phyloP scores from a whole-genome alignment of 1,140 invertebrate genomes.

The Papilio polytes region DNA sequence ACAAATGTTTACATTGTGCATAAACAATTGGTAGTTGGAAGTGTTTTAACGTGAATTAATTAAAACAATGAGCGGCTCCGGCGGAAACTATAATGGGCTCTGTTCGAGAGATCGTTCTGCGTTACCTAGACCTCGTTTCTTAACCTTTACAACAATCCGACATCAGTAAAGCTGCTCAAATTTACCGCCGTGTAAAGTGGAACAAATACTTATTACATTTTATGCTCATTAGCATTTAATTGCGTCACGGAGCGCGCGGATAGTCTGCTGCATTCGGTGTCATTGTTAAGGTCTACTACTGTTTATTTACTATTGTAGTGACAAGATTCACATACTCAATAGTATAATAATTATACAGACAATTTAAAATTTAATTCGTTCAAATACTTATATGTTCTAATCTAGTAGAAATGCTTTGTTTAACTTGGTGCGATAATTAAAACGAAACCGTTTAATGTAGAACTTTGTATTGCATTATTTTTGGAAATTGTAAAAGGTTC shows the following conservation, averaged over 20 bases:
- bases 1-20: slow-evolving; percentile 15
- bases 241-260: slow-evolving; percentile 26
- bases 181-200: slow-evolving; percentile 59
- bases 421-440: neutral
- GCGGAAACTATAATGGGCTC: slow-evolving; percentile 38
- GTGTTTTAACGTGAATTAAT: slow-evolving; percentile 46
- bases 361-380: slow-evolving; percentile 4
- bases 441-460: neutral
- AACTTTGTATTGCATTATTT: neutral
- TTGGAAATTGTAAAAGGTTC: no score
- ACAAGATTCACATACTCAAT: neutral
- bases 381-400: neutral
- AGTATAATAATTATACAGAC: neutral
- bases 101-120: slow-evolving; percentile 41
- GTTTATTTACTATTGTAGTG: slow-evolving; percentile 9
- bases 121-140: slow-evolving; percentile 74
- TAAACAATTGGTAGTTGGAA: slow-evolving; percentile 27
- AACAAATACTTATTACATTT: slow-evolving; percentile 35
- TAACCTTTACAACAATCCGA: slow-evolving; percentile 73
- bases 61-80: slow-evolving; percentile 45
- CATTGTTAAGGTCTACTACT: slow-evolving; percentile 31
- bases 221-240: slow-evolving; percentile 34
- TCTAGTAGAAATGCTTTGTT: neutral
- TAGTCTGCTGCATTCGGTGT: slow-evolving; percentile 11
- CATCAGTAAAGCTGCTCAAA: slow-evolving; percentile 72